Conservation (phyloP, 2,888 invertebrate species). For the Cantharis rufa region DNA sequence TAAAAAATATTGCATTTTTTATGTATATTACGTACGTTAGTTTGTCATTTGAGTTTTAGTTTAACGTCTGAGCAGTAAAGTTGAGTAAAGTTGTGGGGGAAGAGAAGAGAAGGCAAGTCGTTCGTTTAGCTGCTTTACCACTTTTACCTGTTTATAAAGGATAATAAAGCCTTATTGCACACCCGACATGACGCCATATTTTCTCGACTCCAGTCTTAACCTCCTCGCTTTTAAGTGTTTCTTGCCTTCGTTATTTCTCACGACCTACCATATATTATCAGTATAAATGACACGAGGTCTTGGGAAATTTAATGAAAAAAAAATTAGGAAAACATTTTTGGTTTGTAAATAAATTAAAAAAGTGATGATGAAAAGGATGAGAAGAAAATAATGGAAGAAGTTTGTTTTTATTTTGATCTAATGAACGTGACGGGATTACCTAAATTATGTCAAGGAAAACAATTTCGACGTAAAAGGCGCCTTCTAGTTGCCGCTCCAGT, state of each 20-base stretch:
- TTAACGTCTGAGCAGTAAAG: constrained; percentile 47
- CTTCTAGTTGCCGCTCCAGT: not conserved
- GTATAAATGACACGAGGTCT: not conserved
- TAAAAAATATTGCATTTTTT: not conserved
- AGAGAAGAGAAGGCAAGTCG: constrained; percentile 32
- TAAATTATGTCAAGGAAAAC: not conserved
- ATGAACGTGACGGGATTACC: not conserved
- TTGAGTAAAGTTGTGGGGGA: constrained; percentile 35
- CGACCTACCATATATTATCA: constrained; percentile 17
- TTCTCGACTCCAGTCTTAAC: constrained; percentile 45
- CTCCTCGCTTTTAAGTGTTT: constrained; percentile 43
- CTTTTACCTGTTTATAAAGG: constrained; percentile 56
- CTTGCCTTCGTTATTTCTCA: constrained; percentile 23
- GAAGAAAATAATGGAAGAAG: not conserved
- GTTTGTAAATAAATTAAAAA: not conserved
- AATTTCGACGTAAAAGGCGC: not conserved
- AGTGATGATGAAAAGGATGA: not conserved
- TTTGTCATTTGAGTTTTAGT: constrained; percentile 43
- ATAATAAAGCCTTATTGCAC: constrained; percentile 55
- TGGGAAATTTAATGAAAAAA: not conserved
- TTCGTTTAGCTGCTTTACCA: constrained; percentile 39
- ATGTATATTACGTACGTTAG: constrained; percentile 34
- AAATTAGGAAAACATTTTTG: not conserved
- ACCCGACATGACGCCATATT: constrained; percentile 49
- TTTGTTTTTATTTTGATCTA: not conserved